Evolutionary conservation across 2,888 invertebrate species (phyloP).

Genomic region (Sarcophaga subvicina): DNA sequence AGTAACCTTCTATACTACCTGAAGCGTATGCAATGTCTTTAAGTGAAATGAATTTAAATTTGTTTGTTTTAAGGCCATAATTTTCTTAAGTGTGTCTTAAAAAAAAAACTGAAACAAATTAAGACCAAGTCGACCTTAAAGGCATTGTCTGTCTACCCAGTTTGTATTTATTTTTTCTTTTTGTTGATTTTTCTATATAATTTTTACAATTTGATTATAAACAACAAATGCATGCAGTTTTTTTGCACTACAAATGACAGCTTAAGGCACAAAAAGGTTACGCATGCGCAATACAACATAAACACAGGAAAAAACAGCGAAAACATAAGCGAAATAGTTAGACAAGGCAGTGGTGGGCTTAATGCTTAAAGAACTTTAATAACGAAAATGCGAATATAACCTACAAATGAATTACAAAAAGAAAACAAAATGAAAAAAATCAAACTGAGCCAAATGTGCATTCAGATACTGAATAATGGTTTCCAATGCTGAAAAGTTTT

Average conservation of each 20-base stretch:
- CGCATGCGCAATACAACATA: conserved; percentile 56
- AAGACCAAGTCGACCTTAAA: neutral
- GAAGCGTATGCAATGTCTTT: too few species aligned
- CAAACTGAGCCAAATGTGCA: conserved; percentile 56
- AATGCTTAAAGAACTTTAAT: too few species aligned
- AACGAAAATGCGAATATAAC: too few species aligned
- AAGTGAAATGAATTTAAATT: too few species aligned
- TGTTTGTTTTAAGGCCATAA: neutral
- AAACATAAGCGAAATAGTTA: too few species aligned
- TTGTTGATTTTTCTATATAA: neutral
- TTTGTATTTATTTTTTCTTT: neutral
- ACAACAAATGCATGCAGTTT: neutral
- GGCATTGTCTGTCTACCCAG: neutral
- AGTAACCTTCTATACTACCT: too few species aligned
- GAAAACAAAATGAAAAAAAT: neutral
- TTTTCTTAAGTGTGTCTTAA: neutral
- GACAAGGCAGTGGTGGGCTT: too few species aligned
- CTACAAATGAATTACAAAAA: too few species aligned
- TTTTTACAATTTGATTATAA: neutral
- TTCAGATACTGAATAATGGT: conserved; percentile 41
- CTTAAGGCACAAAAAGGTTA: conserved; percentile 62
- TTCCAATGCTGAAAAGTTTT: conserved; percentile 16
- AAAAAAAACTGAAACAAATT: neutral
- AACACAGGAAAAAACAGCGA: neutral
- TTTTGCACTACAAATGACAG: conserved; percentile 43